These are phyloP conservation scores for Drosophila hydei DNA, from an alignment of 1,140 invertebrate species.

Conservation along the genomic window DNA sequence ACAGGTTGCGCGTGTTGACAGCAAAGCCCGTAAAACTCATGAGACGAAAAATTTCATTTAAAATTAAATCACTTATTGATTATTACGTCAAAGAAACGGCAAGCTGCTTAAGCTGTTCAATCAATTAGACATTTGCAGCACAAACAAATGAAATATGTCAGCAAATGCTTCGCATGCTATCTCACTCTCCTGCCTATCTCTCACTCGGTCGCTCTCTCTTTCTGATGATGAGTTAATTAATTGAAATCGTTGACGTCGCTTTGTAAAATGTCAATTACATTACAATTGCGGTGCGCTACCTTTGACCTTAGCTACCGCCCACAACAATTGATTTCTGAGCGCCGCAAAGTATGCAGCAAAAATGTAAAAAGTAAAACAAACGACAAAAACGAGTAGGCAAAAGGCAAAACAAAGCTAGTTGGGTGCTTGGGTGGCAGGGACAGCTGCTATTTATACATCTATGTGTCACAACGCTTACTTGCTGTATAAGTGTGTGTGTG, in stretches of 20 bases:
- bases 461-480: neutral
- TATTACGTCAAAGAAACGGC: constrained; percentile 1
- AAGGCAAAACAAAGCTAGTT: neutral
- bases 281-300: constrained; percentile 32
- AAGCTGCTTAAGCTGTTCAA: neutral
- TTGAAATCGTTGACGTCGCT: constrained; percentile 9
- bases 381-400: constrained; percentile 15
- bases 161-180: neutral
- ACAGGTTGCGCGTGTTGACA: constrained; percentile 74
- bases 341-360: constrained; percentile 44
- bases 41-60: constrained; percentile 30
- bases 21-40: constrained; percentile 38
- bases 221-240: constrained; percentile 22
- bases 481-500: neutral
- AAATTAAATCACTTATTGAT: constrained; percentile 21
- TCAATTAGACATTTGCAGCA: neutral
- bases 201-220: neutral
- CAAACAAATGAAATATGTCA: neutral
- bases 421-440: neutral
- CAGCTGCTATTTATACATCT: constrained; percentile 26
- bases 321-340: constrained; percentile 38
- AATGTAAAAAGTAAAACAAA: constrained; percentile 22
- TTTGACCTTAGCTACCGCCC: constrained; percentile 40
- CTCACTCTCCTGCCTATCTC: neutral
- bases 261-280: constrained; percentile 44